Conservation (phyloP, 2,888 invertebrate species). For the Seira sanloemensis region DNA sequence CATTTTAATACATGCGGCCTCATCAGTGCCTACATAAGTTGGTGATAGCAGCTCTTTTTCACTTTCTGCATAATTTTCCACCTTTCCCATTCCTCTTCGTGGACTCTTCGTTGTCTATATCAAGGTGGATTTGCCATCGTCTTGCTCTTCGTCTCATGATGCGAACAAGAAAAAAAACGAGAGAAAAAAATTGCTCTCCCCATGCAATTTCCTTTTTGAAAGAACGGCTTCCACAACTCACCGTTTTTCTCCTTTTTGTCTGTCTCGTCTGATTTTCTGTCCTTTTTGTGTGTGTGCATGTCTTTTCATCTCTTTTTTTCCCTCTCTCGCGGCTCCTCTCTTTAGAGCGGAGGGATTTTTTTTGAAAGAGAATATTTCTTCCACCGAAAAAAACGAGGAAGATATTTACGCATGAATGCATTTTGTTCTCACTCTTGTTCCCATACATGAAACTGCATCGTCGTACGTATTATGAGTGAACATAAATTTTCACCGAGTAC, state of each 20-base stretch:
- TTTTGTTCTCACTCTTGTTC: constrained; percentile 10
- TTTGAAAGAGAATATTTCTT: constrained; percentile 16
- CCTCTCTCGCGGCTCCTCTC: background rate
- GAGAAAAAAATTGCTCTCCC: too few species aligned
- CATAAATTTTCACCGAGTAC: background rate
- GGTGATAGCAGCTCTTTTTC: too few species aligned
- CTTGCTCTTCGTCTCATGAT: too few species aligned
- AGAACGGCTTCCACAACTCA: background rate
- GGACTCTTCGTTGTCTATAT: too few species aligned
- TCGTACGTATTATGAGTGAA: background rate
- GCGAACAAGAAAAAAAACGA: too few species aligned
- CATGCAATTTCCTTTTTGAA: background rate
- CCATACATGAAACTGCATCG: background rate
- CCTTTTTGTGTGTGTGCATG: constrained; percentile 3
- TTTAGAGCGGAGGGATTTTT: background rate
- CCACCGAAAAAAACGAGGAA: too few species aligned
- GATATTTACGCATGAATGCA: constrained; percentile 16
- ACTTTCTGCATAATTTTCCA: too few species aligned
- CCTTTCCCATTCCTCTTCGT: too few species aligned
- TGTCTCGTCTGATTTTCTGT: background rate
- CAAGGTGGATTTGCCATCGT: too few species aligned
- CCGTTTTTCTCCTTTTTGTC: constrained; percentile 13
- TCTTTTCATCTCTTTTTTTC: background rate
- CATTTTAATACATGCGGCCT: too few species aligned
- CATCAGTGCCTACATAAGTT: too few species aligned